phyloP scores from a whole-genome alignment of 2,888 invertebrate genomes.

The Hypolimnas misippus region DNA sequence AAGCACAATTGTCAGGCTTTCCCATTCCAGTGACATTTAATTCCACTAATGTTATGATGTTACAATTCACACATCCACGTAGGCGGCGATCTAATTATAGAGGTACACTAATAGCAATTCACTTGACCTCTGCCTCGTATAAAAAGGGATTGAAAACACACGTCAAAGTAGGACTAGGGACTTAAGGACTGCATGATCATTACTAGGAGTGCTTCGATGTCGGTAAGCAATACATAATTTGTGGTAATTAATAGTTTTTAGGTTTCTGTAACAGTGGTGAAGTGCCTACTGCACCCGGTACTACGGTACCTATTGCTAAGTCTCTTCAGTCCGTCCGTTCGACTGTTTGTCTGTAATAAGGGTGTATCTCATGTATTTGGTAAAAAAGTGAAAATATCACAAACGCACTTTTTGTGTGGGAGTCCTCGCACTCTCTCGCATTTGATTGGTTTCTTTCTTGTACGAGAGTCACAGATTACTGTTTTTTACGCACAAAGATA shows the following conservation, averaged over 20 bases:
- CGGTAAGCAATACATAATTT: background rate
- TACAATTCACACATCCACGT: conserved; percentile 10
- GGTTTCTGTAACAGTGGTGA: no score
- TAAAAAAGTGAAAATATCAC: no score
- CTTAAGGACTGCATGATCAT: background rate
- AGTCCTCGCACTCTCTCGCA: no score
- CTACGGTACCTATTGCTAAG: no score
- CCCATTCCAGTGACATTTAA: conserved; percentile 5
- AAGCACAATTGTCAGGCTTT: background rate
- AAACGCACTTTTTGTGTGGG: no score
- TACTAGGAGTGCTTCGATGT: background rate
- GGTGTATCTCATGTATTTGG: no score
- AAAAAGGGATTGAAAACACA: background rate
- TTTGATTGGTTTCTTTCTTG: no score
- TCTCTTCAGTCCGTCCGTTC: no score
- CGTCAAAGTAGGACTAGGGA: background rate
- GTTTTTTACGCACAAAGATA: no score
- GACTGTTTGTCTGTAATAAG: no score
- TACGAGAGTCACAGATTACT: no score
- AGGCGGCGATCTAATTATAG: conserved; percentile 14
- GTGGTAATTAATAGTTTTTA: background rate
- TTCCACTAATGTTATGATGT: conserved; percentile 16
- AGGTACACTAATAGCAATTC: conserved; percentile 5
- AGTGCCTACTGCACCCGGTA: no score
- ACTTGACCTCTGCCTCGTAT: background rate